These are phyloP conservation scores for Limanda limanda DNA, from an alignment of 2,113 vertebrate genomes.

Conservation along the genomic window DNA sequence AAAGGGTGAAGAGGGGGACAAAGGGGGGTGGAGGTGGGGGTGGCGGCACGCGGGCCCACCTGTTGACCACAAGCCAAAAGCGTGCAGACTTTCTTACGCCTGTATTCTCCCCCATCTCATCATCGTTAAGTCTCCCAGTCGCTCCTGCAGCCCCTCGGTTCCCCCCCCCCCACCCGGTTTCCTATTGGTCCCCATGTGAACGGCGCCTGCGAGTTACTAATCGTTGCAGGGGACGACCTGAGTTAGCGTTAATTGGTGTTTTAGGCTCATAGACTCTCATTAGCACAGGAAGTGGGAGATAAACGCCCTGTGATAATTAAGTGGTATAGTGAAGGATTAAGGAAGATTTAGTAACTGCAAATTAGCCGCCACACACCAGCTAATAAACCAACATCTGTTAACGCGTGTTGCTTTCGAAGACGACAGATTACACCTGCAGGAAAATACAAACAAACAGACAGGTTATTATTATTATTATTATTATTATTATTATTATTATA, in stretches of 20 bases:
- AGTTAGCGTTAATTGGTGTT: conserved; percentile 53
- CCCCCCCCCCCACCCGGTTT: conserved; percentile 18
- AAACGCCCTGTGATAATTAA: conserved; percentile 45
- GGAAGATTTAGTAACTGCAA: conserved; percentile 39
- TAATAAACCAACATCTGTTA: conserved; percentile 26
- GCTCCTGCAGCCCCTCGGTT: background rate
- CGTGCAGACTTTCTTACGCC: conserved; percentile 49
- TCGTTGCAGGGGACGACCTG: background rate
- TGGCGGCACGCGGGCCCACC: conserved; percentile 51
- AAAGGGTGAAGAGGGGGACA: background rate
- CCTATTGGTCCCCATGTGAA: conserved; percentile 1
- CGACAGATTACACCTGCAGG: background rate
- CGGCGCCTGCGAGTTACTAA: conserved; percentile 6
- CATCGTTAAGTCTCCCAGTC: conserved; percentile 14
- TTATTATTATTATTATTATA: too few species aligned
- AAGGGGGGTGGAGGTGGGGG: conserved; percentile 9
- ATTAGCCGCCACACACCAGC: conserved; percentile 35
- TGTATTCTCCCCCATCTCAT: background rate
- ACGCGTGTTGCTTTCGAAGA: background rate
- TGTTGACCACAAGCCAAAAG: conserved; percentile 71
- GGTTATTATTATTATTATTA: too few species aligned
- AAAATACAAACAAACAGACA: background rate
- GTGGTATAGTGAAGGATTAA: conserved; percentile 39
- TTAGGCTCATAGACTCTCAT: conserved; percentile 41
- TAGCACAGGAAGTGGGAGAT: conserved; percentile 45